Evolutionary conservation across 1,140 invertebrate genomes (phyloP), one percentile per base, ranked within the genome.

Genomic region (Nomia melanderi): DNA sequence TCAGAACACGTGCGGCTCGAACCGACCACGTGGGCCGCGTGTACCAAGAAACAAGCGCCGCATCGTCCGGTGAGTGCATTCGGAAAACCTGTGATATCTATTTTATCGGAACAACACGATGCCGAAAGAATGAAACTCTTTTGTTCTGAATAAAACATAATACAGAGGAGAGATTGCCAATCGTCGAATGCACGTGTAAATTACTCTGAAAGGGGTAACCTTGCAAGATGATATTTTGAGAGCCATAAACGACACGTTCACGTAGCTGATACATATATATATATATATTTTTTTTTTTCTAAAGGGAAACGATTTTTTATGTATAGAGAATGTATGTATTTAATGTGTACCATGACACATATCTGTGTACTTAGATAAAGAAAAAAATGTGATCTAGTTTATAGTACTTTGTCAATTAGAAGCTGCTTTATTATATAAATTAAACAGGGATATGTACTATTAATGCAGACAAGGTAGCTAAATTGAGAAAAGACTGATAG

Each of bases 21-120:
- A 14, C 72, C 14, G 67, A 83, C 80, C 86, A 86, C 84, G 84
- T 88, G 84, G 82, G 29, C 75, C 54, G 71, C 27, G 78, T 63
- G 57, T 65, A 77, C 33, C 54, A 27, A 67, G 59, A 56, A 66
- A 47, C 63, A 47, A 79, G 53, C 59, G 31, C 47, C n/a, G 44
- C n/a, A 17, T 53, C 29, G 2, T 77, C 44, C 41, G 64, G 63
- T 25, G 79, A 69, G 54, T 67, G 41, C 63, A 70, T 56, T 53
- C 33, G 29, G 53, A 31, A 31, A 62, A 36, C 70, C 65, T 71
- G 74, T 54, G 81, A 76, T 76, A 75, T 77, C 23, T 69, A 29
- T 27, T 25, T 57, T 64, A 53, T 50, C 41, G 17, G 20, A 23
- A 25, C 23, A 36, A 65, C 11, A 57, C 20, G 27, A 17, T 59